phyloP scores from a whole-genome alignment of 2,888 invertebrate genomes.

The Melanostoma scalare region DNA sequence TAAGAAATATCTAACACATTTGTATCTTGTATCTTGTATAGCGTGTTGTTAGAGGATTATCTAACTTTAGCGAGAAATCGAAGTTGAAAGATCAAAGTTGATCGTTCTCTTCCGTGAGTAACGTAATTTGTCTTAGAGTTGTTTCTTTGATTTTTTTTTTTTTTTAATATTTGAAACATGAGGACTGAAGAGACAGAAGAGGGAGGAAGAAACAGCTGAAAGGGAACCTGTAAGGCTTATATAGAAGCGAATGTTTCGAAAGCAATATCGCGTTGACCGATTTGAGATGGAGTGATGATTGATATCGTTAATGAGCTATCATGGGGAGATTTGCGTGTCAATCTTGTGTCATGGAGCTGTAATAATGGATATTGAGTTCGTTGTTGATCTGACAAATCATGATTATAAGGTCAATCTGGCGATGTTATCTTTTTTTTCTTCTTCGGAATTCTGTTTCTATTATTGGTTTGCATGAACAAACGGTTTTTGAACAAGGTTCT shows the following conservation, averaged over 20 bases:
- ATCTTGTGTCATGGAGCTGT: slow-evolving; percentile 68
- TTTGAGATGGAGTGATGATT: slow-evolving; percentile 72
- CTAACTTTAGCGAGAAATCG: slow-evolving; percentile 71
- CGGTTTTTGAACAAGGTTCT: too few species aligned
- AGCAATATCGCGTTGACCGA: slow-evolving; percentile 57
- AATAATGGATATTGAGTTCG: slow-evolving; percentile 62
- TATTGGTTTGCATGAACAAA: too few species aligned
- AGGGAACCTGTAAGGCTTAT: slow-evolving; percentile 56
- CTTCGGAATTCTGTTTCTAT: neutral
- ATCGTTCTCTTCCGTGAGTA: slow-evolving; percentile 71
- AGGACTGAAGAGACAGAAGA: slow-evolving; percentile 17
- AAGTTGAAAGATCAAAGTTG: slow-evolving; percentile 73
- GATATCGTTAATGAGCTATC: slow-evolving; percentile 73
- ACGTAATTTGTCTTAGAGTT: slow-evolving; percentile 58
- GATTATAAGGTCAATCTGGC: slow-evolving; percentile 59
- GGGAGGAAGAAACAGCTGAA: neutral
- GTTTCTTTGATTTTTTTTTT: too few species aligned
- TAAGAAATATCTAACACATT: slow-evolving; percentile 61
- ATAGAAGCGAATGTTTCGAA: slow-evolving; percentile 54
- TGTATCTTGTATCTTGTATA: slow-evolving; percentile 57
- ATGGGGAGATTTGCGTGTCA: slow-evolving; percentile 71
- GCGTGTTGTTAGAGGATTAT: slow-evolving; percentile 62
- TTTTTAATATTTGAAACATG: neutral
- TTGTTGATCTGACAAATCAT: slow-evolving; percentile 71
- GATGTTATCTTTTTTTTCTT: slow-evolving; percentile 11